These are phyloP conservation scores for Martes flavigula DNA, from an alignment of 2,797 vertebrate genomes.

Conservation along the genomic window DNA sequence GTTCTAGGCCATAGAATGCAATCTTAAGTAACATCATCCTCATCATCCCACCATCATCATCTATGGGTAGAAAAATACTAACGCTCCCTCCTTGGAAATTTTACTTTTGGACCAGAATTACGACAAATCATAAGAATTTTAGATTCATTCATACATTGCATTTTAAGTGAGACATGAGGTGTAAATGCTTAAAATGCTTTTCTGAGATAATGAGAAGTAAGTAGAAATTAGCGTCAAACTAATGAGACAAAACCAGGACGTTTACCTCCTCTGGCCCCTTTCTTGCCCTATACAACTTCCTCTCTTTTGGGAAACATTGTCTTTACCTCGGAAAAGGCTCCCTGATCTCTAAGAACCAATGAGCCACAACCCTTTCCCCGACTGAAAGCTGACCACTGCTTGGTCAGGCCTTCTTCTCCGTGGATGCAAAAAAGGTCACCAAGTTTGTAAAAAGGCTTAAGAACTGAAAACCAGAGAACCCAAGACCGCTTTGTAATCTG, in stretches of 20 bases:
- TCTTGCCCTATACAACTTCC: not conserved
- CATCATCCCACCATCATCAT: not conserved
- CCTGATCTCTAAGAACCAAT: not conserved
- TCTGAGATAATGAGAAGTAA: not conserved
- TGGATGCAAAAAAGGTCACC: not conserved
- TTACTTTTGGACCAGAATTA: not conserved
- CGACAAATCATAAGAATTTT: not conserved
- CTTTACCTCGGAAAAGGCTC: not conserved
- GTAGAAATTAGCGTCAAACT: not conserved
- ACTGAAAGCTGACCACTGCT: not conserved
- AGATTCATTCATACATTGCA: not conserved
- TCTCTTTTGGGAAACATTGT: not conserved
- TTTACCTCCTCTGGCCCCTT: not conserved
- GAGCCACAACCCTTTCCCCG: not conserved
- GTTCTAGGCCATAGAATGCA: not conserved
- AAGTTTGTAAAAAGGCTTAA: conserved; percentile 21
- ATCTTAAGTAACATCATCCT: not conserved
- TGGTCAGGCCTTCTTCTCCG: not conserved
- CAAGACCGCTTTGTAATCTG: conserved; percentile 10
- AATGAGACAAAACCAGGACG: not conserved
- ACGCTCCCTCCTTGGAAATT: not conserved
- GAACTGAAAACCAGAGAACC: not conserved
- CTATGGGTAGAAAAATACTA: not conserved
- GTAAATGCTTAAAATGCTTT: not conserved
- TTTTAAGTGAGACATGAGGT: not conserved